Conservation (phyloP, 2,113 vertebrate species). For the Antechinus stuartii region DNA sequence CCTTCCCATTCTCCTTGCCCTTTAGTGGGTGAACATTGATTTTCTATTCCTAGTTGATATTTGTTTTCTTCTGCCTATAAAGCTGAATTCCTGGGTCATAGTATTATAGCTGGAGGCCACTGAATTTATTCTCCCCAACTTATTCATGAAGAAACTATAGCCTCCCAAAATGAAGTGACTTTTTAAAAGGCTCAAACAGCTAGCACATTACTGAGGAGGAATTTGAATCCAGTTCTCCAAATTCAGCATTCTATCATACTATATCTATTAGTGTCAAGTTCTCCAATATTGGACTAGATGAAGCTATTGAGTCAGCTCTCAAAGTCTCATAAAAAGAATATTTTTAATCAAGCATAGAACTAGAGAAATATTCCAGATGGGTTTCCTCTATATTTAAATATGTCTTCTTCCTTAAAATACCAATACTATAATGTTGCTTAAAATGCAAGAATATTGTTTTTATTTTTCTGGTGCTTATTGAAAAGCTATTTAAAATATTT, state of each 20-base stretch:
- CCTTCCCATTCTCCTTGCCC: background rate
- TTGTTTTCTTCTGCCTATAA: background rate
- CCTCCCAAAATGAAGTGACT: background rate
- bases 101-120: background rate
- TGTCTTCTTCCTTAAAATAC: constrained; percentile 47
- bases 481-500: constrained; percentile 63
- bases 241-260: background rate
- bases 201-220: background rate
- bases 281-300: constrained; percentile 11
- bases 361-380: constrained; percentile 58
- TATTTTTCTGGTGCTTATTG: constrained; percentile 59
- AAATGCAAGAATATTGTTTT: constrained; percentile 52
- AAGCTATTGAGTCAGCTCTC: constrained; percentile 54
- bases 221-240: background rate
- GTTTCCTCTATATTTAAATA: constrained; percentile 40
- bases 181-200: background rate
- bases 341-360: constrained; percentile 68
- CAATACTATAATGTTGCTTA: constrained; percentile 31
- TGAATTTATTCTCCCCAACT: background rate
- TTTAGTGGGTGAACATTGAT: constrained; percentile 66
- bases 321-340: constrained; percentile 16
- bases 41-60: constrained; percentile 32
- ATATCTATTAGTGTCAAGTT: background rate
- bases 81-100: background rate
- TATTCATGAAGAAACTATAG: background rate